A percentile compares a stretch with the other conserved stretches of the same genome.
These are phyloP conservation scores for Lagopus leucura DNA, from an alignment of 2,113 vertebrate genomes.

Conservation along the genomic window DNA sequence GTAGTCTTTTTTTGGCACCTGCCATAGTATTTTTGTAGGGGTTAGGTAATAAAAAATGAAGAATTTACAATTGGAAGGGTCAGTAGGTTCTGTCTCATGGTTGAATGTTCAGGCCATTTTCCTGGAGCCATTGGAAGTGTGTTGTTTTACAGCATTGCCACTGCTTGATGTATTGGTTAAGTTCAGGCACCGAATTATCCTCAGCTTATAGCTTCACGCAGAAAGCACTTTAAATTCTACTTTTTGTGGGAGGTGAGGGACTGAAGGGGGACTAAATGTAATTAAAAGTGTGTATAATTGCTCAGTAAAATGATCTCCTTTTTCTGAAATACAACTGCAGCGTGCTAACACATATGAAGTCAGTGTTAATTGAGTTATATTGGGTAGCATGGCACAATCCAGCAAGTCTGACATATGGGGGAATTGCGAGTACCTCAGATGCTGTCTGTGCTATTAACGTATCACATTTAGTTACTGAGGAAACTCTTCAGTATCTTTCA, in stretches of 20 bases:
- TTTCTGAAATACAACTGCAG: not conserved
- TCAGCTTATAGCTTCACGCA: not conserved
- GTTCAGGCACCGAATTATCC: not conserved
- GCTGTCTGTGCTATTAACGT: not conserved
- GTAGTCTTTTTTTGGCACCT: conserved; percentile 37
- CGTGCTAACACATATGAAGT: not conserved
- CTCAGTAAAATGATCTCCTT: not conserved
- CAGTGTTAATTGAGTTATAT: not conserved
- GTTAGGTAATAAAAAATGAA: conserved; percentile 31
- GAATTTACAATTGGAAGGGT: not conserved
- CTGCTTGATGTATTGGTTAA: not conserved
- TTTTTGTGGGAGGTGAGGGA: not conserved
- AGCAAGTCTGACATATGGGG: fast-evolving
- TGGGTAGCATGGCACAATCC: not conserved
- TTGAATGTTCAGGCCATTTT: not conserved
- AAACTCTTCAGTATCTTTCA: not conserved
- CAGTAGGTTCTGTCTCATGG: not conserved
- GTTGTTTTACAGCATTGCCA: not conserved
- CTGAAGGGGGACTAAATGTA: not conserved
- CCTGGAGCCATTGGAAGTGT: not conserved
- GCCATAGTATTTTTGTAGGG: not conserved
- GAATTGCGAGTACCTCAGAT: not conserved
- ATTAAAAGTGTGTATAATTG: not conserved
- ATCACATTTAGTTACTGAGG: not conserved
- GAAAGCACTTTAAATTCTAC: not conserved